These are phyloP conservation scores for Poeciliopsis infans DNA, from an alignment of 2,797 vertebrate genomes.

Conservation along the genomic window DNA sequence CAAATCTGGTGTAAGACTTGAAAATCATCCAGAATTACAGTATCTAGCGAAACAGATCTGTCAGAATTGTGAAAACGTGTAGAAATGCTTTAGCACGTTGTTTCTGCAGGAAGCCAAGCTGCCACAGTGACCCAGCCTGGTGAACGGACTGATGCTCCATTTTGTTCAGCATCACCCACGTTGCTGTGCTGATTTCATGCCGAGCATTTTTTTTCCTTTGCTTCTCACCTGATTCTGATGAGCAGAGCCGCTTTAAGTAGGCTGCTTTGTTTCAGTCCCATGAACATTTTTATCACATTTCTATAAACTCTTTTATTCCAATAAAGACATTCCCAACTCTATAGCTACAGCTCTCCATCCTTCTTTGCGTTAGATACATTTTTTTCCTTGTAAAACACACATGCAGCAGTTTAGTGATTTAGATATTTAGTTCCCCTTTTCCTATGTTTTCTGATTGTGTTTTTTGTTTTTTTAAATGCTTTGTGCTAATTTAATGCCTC, in stretches of 20 bases:
- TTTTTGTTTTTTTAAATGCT: neutral
- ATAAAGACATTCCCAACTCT: neutral
- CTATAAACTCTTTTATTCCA: slow-evolving; percentile 5
- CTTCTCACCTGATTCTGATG: neutral
- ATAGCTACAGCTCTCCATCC: neutral
- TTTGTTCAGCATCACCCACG: slow-evolving; percentile 1
- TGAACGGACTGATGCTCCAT: neutral
- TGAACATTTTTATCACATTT: slow-evolving; percentile 20
- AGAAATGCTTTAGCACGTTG: neutral
- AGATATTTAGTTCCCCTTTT: neutral
- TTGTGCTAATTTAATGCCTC: slow-evolving; percentile 19
- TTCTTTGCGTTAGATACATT: neutral
- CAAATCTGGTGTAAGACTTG: neutral
- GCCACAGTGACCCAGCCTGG: neutral
- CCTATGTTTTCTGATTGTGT: neutral
- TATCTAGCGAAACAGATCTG: neutral
- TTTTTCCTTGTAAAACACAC: neutral
- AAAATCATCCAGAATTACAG: neutral
- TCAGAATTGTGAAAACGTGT: neutral
- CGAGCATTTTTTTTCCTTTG: slow-evolving; percentile 5
- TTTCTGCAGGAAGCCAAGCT: neutral
- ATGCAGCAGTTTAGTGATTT: neutral
- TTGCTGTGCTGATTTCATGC: slow-evolving; percentile 9
- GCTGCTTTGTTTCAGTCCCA: neutral
- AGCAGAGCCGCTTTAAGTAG: neutral